phyloP scores from a whole-genome alignment of 2,888 invertebrate species.

The Branchipolynoe longqiensis region DNA sequence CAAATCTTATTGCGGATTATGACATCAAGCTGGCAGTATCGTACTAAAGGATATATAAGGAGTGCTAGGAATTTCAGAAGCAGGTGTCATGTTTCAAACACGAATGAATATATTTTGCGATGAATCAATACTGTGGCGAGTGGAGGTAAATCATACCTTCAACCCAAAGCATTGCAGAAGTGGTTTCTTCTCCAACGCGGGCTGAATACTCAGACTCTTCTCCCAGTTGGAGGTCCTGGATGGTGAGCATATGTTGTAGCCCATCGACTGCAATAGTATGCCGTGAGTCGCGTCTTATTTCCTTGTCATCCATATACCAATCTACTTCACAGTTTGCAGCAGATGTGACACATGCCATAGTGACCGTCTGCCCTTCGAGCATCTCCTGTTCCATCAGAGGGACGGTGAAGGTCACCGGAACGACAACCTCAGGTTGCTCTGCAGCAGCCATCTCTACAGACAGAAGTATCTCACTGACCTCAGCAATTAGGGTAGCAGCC shows the following conservation, averaged over 20 bases:
- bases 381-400: conserved; percentile 29
- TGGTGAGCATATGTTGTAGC: conserved; percentile 71
- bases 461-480: neutral
- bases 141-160: conserved; percentile 91
- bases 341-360: conserved; percentile 75
- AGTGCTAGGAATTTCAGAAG: too few species aligned
- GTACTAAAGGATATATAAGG: too few species aligned
- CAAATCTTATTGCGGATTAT: too few species aligned
- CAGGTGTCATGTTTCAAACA: too few species aligned
- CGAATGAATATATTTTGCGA: too few species aligned
- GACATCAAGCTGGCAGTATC: too few species aligned
- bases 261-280: conserved; percentile 71
- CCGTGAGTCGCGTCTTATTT: conserved; percentile 70
- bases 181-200: conserved; percentile 64
- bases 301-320: conserved; percentile 78
- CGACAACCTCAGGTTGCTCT: neutral
- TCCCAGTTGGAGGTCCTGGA: conserved; percentile 69
- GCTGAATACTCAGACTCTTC: conserved; percentile 75
- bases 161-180: conserved; percentile 85
- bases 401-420: conserved; percentile 14
- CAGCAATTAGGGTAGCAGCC: neutral
- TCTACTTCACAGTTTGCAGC: conserved; percentile 72
- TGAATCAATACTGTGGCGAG: too few species aligned
- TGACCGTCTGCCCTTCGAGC: conserved; percentile 75
- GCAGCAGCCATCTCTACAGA: neutral